These are phyloP conservation scores for Strigops habroptila DNA, from an alignment of 2,113 vertebrate species.

Conservation along the genomic window DNA sequence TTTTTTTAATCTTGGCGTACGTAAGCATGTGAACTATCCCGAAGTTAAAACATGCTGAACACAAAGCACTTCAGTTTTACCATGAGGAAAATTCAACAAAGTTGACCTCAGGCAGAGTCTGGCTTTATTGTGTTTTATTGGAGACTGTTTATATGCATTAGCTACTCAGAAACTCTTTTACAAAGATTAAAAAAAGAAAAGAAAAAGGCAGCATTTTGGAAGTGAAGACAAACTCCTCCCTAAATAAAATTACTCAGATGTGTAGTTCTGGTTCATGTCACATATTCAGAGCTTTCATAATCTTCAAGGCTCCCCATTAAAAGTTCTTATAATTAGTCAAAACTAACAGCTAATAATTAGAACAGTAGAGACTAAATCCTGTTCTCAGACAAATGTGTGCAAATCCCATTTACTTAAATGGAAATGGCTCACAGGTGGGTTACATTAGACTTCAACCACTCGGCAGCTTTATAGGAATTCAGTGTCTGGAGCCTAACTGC, in stretches of 20 bases:
- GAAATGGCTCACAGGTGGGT: slow-evolving; percentile 15
- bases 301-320: neutral
- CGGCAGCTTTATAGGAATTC: neutral
- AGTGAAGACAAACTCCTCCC: neutral
- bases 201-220: neutral
- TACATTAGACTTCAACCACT: neutral
- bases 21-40: neutral
- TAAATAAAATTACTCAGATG: neutral
- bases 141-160: neutral
- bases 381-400: slow-evolving; percentile 20
- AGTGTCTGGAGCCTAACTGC: neutral
- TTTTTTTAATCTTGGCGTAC: neutral
- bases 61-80: neutral
- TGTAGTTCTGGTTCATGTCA: neutral
- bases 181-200: neutral
- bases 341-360: slow-evolving; percentile 4
- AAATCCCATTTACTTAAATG: slow-evolving; percentile 29
- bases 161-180: neutral
- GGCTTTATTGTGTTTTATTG: neutral
- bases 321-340: neutral
- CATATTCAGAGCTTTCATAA: neutral
- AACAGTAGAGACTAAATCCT: neutral
- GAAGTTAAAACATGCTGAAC: neutral
- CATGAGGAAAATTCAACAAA: neutral
- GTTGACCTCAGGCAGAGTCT: neutral